Base-by-base conservation (phyloP, 2,888 invertebrate genomes). In the Callimorpha dominula region DNA sequence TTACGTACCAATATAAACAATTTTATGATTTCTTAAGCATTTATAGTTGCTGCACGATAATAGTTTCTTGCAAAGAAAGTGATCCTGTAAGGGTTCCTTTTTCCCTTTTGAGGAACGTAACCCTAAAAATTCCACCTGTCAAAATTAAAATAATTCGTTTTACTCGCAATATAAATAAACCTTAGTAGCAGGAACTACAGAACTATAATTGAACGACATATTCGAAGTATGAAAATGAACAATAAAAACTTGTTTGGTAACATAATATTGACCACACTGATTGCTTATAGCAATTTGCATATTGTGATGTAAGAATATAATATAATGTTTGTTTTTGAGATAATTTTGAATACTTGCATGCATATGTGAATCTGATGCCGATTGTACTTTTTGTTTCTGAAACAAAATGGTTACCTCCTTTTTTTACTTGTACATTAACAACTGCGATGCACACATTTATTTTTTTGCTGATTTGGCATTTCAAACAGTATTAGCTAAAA, bases 401-500 rank as follows among this genome's bases (percentile, higher is more conserved):
- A 46, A 46, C 9, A 8, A 31, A 46, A 46, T 46, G 42, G n/a
- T 67, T 66, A 2, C 52, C 40, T n/a, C n/a, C 40, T 43, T 14
- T n/a, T 12, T 54, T 43, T 11, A 42, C 15, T 54, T 67, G 42
- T 67, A 4, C 15, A 15, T 57, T 14, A 46, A 15, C 72, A 57
- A n/a, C 52, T 71, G 49, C 62, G 76, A 73, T 67, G 78, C 72
- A 75, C n/a, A 17, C 46, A 12, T 62, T 68, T 63, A 68, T 31
- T 69, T 50, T 73, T 0, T 65, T 68, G 72, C 62, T 77, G 65
- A 65, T 20, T 66, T 79, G 74, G 85, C 85, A 79, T 85, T 81
- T 79, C 78, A 78, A 75, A 75, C 85, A 84, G 84, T 85, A 84
- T 84, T 84, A 85, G 69, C 67, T 72, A 71, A 76, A 68, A 80